phyloP scores from a whole-genome alignment of 2,797 vertebrate species.

The Sardinella longiceps region DNA sequence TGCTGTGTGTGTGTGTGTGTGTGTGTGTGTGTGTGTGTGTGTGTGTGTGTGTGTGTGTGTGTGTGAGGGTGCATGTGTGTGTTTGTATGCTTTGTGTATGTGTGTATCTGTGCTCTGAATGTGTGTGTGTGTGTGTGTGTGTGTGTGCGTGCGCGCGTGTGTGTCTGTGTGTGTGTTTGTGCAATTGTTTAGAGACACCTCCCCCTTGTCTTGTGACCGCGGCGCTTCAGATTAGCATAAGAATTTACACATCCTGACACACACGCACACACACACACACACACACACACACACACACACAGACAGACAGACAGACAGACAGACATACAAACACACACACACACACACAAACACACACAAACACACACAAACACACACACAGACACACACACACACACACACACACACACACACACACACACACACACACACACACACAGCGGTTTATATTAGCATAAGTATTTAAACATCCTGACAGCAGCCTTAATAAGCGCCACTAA shows the following conservation, averaged over 20 bases:
- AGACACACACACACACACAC: too few species aligned
- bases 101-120: not conserved
- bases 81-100: too few species aligned
- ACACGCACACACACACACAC: too few species aligned
- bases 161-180: not conserved
- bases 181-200: constrained; percentile 50
- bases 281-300: too few species aligned
- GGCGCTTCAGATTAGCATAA: constrained; percentile 60
- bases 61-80: not conserved
- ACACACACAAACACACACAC: too few species aligned
- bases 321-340: too few species aligned
- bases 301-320: too few species aligned
- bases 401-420: too few species aligned
- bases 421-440: too few species aligned
- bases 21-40: not conserved
- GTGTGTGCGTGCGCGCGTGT: not conserved
- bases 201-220: constrained; percentile 27
- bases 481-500: constrained; percentile 63
- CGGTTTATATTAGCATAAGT: constrained; percentile 62
- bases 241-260: constrained; percentile 69
- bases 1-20: not conserved
- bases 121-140: not conserved
- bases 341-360: too few species aligned
- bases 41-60: constrained; percentile 16
- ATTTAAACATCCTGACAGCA: constrained; percentile 68